Conservation (phyloP, 2,797 vertebrate species). For the Coilia nasus region DNA sequence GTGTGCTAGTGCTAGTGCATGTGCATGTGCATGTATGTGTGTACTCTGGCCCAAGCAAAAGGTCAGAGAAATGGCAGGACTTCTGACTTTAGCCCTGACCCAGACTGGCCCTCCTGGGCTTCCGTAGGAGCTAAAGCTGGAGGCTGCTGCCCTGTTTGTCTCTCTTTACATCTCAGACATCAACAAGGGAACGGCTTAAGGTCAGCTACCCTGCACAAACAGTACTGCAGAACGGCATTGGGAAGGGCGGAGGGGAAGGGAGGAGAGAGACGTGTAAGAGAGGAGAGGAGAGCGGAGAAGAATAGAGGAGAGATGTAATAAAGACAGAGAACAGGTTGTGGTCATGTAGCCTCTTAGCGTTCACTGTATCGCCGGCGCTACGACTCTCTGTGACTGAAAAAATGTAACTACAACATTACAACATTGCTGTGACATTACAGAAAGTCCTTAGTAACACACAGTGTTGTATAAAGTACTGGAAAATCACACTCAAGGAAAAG, state of each 20-base stretch:
- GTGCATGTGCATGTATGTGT: neutral
- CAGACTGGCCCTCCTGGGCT: neutral
- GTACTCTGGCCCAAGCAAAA: neutral
- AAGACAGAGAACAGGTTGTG: neutral
- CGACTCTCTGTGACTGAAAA: no score
- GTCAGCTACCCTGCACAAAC: neutral
- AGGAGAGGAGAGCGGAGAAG: neutral
- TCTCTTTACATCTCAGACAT: neutral
- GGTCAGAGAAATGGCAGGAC: slow-evolving; percentile 11
- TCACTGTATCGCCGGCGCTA: no score
- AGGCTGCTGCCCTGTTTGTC: neutral
- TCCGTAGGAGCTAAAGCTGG: neutral
- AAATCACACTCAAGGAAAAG: no score
- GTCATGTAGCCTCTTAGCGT: no score
- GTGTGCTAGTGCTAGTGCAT: neutral
- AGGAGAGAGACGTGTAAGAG: neutral
- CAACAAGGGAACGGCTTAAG: neutral
- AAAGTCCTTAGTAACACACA: no score
- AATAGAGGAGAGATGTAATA: neutral
- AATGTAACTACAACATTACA: no score
- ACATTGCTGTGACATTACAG: no score
- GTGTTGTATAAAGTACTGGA: no score
- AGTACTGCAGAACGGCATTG: neutral
- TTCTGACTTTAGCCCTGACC: neutral
- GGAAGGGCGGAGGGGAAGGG: neutral